Percentiles rank a stretch among this genome's conserved stretches.
These are phyloP conservation scores for Pandemis cinnamomeana DNA, from an alignment of 2,888 invertebrate species.

Conservation along the genomic window DNA sequence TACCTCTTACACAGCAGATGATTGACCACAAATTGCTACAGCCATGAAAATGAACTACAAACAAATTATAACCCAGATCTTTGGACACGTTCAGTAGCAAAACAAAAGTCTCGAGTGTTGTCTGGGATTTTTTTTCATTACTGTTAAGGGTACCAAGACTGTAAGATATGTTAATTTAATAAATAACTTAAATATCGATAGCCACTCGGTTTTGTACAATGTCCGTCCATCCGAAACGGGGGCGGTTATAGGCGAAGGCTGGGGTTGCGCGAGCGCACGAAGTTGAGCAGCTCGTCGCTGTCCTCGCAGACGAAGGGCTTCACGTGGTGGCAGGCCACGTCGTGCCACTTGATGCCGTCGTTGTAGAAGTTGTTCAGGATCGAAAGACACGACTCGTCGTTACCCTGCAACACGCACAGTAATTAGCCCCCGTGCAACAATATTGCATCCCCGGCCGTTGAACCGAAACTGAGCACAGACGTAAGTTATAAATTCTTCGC, in stretches of 20 bases:
- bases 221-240: slow-evolving; percentile 70
- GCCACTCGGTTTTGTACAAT: slow-evolving; percentile 80
- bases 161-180: slow-evolving; percentile 58
- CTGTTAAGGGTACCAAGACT: slow-evolving; percentile 30
- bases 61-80: slow-evolving; percentile 8
- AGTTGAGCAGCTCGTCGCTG: slow-evolving; percentile 94
- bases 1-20: slow-evolving; percentile 49
- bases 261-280: slow-evolving; percentile 95
- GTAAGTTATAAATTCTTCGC: slow-evolving; percentile 37
- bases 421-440: not conserved
- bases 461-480: slow-evolving; percentile 34
- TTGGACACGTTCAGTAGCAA: slow-evolving; percentile 19
- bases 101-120: slow-evolving; percentile 17
- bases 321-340: slow-evolving; percentile 93
- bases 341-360: slow-evolving; percentile 94
- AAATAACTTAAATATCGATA: slow-evolving; percentile 79
- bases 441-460: slow-evolving; percentile 11
- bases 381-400: slow-evolving; percentile 95
- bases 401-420: slow-evolving; percentile 84
- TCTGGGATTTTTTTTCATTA: slow-evolving; percentile 9
- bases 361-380: slow-evolving; percentile 97
- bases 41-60: slow-evolving; percentile 10
- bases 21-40: slow-evolving; percentile 56
- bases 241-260: slow-evolving; percentile 89
- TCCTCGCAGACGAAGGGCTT: slow-evolving; percentile 96